A percentile compares a stretch with the other conserved stretches of the same genome.
Conservation (phyloP, 2,888 invertebrate genomes). For the Ganaspis brasiliensis region DNA sequence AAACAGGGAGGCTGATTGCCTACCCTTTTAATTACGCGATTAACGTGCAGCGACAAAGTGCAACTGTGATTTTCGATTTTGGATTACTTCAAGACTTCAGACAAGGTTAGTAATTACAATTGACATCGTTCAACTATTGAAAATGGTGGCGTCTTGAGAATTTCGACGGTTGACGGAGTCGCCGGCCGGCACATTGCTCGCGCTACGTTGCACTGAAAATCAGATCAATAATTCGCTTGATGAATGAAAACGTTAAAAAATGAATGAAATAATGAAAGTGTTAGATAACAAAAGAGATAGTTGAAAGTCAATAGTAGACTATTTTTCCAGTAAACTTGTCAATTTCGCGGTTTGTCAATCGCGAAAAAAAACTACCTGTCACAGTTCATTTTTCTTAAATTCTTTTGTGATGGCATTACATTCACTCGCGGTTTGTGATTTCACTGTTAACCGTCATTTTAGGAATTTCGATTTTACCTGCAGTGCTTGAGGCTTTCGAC, state of each 20-base stretch:
- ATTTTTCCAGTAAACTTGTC: neutral
- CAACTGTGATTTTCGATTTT: constrained; percentile 30
- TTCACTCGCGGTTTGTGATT: constrained; percentile 19
- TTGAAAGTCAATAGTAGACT: too few species aligned
- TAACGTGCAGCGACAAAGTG: constrained; percentile 24
- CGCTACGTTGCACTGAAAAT: neutral
- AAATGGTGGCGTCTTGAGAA: constrained; percentile 11
- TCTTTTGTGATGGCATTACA: neutral
- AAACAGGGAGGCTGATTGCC: constrained; percentile 10
- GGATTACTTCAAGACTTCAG: constrained; percentile 22
- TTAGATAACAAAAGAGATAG: too few species aligned
- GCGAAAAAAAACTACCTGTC: constrained; percentile 1
- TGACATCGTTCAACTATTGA: neutral
- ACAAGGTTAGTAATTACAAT: constrained; percentile 24
- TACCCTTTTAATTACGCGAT: neutral
- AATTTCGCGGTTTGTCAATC: constrained; percentile 5
- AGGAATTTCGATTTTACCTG: constrained; percentile 10
- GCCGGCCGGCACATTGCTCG: constrained; percentile 37
- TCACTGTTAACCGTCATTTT: constrained; percentile 15
- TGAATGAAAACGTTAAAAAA: too few species aligned
- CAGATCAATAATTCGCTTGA: constrained; percentile 12
- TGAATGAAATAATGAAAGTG: too few species aligned
- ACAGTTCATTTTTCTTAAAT: neutral
- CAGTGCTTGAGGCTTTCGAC: constrained; percentile 8
- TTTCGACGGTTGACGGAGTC: constrained; percentile 23